These are phyloP conservation scores for Chesias legatella DNA, from an alignment of 2,888 invertebrate genomes.

Conservation along the genomic window DNA sequence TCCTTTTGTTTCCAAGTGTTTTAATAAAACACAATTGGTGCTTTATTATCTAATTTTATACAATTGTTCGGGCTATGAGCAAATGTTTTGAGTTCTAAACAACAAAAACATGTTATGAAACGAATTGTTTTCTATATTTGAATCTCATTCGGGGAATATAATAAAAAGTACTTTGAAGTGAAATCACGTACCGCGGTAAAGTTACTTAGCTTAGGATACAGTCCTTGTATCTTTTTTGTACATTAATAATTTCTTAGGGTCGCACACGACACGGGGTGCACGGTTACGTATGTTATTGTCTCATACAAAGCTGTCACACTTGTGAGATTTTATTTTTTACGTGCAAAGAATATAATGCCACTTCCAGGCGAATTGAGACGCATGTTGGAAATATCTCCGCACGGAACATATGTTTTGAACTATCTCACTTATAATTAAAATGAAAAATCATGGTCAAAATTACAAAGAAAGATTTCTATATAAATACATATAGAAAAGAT, in stretches of 20 bases:
- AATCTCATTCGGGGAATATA: slow-evolving; percentile 50
- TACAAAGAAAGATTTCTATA: no score
- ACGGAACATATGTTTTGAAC: no score
- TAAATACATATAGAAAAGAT: no score
- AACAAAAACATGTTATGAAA: slow-evolving; percentile 45
- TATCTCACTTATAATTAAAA: no score
- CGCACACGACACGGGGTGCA: slow-evolving; percentile 49
- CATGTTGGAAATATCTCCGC: no score
- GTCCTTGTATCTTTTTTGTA: slow-evolving; percentile 63
- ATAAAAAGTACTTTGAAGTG: slow-evolving; percentile 57
- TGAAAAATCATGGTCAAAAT: no score
- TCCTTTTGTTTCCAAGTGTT: slow-evolving; percentile 36
- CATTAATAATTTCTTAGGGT: slow-evolving; percentile 65
- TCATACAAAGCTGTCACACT: slow-evolving; percentile 62
- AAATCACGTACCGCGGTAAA: slow-evolving; percentile 61
- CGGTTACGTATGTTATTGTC: slow-evolving; percentile 58
- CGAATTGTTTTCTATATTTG: slow-evolving; percentile 52
- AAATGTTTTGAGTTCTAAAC: slow-evolving; percentile 43
- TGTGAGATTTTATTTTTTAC: slow-evolving; percentile 70
- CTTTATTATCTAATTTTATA: slow-evolving; percentile 47
- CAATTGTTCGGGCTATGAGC: slow-evolving; percentile 43
- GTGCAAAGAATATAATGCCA: slow-evolving; percentile 62
- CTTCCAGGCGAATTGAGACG: no score
- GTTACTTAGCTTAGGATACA: slow-evolving; percentile 58
- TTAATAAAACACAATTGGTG: slow-evolving; percentile 39